Evolutionary conservation across 2,797 vertebrate species (phyloP).

Genomic region (Callimico goeldii): DNA sequence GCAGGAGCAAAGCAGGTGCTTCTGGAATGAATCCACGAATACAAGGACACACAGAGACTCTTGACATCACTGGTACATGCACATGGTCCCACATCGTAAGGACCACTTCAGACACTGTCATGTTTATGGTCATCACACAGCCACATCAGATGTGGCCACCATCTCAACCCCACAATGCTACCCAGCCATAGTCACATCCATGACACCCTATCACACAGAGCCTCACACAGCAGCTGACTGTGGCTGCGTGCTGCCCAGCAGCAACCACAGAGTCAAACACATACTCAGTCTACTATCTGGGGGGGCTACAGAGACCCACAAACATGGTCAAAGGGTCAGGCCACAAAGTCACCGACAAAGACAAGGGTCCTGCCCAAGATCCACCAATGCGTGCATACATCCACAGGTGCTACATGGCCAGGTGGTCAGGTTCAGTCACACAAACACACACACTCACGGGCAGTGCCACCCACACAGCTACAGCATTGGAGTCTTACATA

Average conservation of each 20-base stretch:
- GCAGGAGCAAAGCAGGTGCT: neutral
- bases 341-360: neutral
- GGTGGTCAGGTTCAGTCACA: neutral
- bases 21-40: neutral
- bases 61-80: neutral
- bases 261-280: neutral
- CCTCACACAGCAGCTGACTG: neutral
- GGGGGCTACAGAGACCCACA: neutral
- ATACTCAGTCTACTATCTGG: conserved; percentile 22
- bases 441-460: neutral
- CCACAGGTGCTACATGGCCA: neutral
- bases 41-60: neutral
- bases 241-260: neutral
- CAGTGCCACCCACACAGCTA: neutral
- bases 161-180: conserved; percentile 25
- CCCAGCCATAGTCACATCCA: neutral
- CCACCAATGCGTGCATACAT: too few species aligned
- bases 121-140: neutral
- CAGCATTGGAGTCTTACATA: neutral
- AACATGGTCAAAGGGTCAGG: neutral
- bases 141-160: neutral
- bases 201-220: rapidly evolving
- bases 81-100: neutral
- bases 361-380: neutral
- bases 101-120: neutral